Evolutionary conservation across 2,113 vertebrate genomes (phyloP).

Genomic region (Cyprinodon brontotheroides): DNA sequence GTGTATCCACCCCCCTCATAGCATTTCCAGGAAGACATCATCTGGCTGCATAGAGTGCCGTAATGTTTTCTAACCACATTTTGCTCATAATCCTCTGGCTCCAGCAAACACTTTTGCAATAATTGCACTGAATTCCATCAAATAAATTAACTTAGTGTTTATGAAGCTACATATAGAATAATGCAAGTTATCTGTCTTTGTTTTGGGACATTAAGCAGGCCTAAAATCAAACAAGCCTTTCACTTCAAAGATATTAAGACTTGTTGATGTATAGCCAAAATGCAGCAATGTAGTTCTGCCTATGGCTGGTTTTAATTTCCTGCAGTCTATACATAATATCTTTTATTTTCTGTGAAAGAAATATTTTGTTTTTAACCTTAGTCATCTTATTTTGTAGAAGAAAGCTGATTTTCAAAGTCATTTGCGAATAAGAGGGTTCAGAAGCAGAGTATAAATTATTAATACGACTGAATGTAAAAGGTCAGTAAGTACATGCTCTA

Average conservation of each 20-base stretch:
- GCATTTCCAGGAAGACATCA: conserved; percentile 72
- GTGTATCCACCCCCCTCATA: conserved; percentile 39
- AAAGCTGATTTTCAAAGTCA: background rate
- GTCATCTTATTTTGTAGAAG: too few species aligned
- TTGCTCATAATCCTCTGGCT: conserved; percentile 29
- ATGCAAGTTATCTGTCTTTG: conserved; percentile 16
- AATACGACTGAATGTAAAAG: conserved; percentile 7
- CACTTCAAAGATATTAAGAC: background rate
- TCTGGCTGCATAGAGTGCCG: conserved; percentile 24
- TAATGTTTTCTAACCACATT: conserved; percentile 57
- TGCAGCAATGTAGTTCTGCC: background rate
- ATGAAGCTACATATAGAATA: conserved; percentile 18
- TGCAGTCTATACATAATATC: background rate
- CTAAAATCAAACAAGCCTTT: background rate
- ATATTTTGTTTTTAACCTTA: too few species aligned
- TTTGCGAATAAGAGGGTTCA: background rate
- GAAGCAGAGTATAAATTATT: conserved; percentile 31
- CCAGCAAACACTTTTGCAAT: conserved; percentile 20
- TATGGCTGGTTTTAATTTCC: background rate
- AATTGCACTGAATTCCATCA: conserved; percentile 12
- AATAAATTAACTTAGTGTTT: conserved; percentile 33
- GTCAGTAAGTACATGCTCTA: conserved; percentile 15
- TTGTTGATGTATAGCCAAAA: too few species aligned
- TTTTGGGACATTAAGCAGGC: conserved; percentile 16
- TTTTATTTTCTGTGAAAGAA: too few species aligned